Percentiles rank a stretch among this genome's conserved stretches.
phyloP scores from a whole-genome alignment of 1,140 invertebrate species.

The Philotrypesis tridentata region DNA sequence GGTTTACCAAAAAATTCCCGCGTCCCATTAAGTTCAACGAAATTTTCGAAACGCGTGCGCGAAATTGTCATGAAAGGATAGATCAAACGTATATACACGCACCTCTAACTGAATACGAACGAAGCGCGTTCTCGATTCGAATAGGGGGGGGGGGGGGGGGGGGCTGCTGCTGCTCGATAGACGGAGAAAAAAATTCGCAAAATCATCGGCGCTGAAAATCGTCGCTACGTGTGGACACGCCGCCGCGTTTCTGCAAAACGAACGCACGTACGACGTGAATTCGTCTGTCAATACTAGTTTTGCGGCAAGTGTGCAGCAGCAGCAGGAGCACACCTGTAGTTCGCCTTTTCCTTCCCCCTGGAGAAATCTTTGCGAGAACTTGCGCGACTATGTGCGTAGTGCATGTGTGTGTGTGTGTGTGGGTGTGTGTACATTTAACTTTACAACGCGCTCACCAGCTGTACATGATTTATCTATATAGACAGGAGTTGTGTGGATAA shows the following conservation, averaged over 20 bases:
- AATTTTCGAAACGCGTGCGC: no score
- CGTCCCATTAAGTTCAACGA: no score
- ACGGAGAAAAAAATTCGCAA: background rate
- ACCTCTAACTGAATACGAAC: no score
- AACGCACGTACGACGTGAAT: slow-evolving; percentile 44
- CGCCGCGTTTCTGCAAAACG: background rate
- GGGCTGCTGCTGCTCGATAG: no score
- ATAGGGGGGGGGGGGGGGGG: background rate
- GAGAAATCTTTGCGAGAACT: background rate
- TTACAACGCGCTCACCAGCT: no score
- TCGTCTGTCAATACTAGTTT: slow-evolving; percentile 61
- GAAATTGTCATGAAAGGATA: no score
- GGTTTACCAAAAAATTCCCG: no score
- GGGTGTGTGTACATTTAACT: no score
- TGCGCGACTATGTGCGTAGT: background rate
- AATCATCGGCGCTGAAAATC: slow-evolving; percentile 31
- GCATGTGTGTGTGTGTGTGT: no score
- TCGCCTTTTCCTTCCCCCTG: background rate
- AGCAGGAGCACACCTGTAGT: no score
- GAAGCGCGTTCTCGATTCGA: background rate
- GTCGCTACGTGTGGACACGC: slow-evolving; percentile 2
- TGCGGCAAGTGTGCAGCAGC: slow-evolving; percentile 32
- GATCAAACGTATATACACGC: no score
- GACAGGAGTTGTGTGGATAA: background rate
- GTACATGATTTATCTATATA: no score